These are phyloP conservation scores for Bombus impatiens DNA, from an alignment of 1,140 invertebrate genomes.

Conservation along the genomic window DNA sequence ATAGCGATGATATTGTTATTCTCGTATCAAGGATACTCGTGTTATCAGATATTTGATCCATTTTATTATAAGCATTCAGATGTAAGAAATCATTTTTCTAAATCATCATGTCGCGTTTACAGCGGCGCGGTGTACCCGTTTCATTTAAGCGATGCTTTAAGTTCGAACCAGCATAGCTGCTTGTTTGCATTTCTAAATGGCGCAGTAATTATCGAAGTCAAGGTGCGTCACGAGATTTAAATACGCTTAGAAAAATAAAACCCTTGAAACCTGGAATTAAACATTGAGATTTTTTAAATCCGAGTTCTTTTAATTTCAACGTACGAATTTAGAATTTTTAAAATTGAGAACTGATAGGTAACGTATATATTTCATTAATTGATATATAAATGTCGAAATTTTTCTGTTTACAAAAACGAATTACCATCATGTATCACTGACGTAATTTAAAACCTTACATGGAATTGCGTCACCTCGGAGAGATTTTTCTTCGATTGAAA, in stretches of 20 bases:
- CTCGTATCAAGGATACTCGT: slow-evolving; percentile 1
- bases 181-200: not conserved
- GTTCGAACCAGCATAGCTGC: not conserved
- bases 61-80: not conserved
- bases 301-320: not conserved
- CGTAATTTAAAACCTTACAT: slow-evolving; percentile 23
- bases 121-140: not conserved
- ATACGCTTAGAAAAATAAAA: not conserved
- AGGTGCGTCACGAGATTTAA: not conserved
- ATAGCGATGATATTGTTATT: slow-evolving; percentile 19
- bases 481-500: slow-evolving; percentile 22
- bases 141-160: not conserved
- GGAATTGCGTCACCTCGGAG: not conserved
- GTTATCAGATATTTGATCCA: not conserved
- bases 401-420: not conserved
- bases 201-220: not conserved
- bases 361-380: not conserved
- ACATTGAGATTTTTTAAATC: not conserved
- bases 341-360: not conserved
- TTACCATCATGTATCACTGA: not conserved
- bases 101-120: not conserved
- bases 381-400: not conserved
- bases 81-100: not conserved
- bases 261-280: not conserved
- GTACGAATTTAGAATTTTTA: not conserved